Conservation (phyloP, 2,888 invertebrate genomes). For the Oeneis ivallda region DNA sequence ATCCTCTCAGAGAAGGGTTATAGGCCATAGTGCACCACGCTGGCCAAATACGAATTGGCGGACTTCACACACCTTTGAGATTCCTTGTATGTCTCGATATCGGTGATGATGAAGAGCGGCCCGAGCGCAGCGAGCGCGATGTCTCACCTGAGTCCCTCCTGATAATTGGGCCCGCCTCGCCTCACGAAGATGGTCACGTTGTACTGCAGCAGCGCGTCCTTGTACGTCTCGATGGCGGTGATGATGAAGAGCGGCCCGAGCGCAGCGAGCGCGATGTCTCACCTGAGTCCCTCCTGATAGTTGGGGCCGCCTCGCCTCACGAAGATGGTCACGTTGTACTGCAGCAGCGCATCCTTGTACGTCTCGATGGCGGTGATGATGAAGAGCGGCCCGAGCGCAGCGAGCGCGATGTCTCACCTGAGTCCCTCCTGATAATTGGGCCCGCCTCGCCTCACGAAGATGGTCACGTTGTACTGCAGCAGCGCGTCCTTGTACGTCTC, state of each 20-base stretch:
- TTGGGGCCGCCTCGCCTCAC: constrained; percentile 99
- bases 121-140: no score
- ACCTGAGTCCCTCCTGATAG: constrained; percentile 98
- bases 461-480: constrained; percentile 94
- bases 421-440: constrained; percentile 99
- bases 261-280: no score
- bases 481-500: constrained; percentile 95
- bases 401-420: constrained; percentile 82
- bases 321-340: constrained; percentile 96
- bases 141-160: constrained; percentile 92
- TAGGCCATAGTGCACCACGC: no score
- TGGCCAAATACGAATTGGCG: no score
- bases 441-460: constrained; percentile 98
- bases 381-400: no score
- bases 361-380: constrained; percentile 98
- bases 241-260: no score
- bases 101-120: constrained; percentile 98
- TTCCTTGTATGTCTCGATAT: constrained; percentile 96
- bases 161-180: constrained; percentile 99
- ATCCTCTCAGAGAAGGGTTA: no score
- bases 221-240: constrained; percentile 95
- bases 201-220: constrained; percentile 93
- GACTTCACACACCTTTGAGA: no score
- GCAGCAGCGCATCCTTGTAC: constrained; percentile 93
- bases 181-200: constrained; percentile 97